Evolutionary conservation across 1,140 invertebrate genomes (phyloP).

Genomic region (Aphelinus certus): DNA sequence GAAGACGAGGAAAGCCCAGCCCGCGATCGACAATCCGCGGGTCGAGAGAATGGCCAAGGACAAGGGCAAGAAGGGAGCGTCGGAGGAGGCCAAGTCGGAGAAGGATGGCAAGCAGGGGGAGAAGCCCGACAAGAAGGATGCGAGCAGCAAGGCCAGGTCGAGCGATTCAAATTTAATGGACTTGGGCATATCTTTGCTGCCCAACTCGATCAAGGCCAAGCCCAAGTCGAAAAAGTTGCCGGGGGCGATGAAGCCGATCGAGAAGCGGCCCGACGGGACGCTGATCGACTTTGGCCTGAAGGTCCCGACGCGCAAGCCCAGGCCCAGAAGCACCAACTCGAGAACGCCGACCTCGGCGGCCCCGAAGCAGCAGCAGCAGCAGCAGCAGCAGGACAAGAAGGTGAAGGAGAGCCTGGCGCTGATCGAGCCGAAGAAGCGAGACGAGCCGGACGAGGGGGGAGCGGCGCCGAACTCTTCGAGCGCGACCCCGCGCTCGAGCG

Average conservation of each 20-base stretch:
- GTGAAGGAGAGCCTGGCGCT: constrained; percentile 25
- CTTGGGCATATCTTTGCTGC: too few species aligned
- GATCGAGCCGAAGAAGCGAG: constrained; percentile 3
- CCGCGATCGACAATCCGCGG: neutral
- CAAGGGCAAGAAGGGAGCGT: constrained; percentile 4
- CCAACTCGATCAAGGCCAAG: neutral
- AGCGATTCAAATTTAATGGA: constrained; percentile 17
- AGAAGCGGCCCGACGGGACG: constrained; percentile 47
- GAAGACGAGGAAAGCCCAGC: neutral
- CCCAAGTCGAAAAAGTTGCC: neutral
- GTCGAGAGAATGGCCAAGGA: too few species aligned
- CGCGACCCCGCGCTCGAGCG: constrained; percentile 45
- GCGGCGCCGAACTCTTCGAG: constrained; percentile 6
- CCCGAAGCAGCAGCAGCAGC: constrained; percentile 8
- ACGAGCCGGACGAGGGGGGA: constrained; percentile 30
- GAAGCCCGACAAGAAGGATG: constrained; percentile 22
- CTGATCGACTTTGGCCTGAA: constrained; percentile 48
- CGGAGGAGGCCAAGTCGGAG: too few species aligned
- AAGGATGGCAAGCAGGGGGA: neutral
- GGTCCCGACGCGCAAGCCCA: constrained; percentile 42
- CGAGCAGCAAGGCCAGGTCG: constrained; percentile 24
- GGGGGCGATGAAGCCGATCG: constrained; percentile 43
- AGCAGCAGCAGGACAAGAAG: constrained; percentile 44
- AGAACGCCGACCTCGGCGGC: neutral
- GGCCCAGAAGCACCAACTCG: neutral